A percentile compares a stretch with the other conserved stretches of the same genome.
Evolutionary conservation across 2,888 invertebrate genomes (phyloP).

Genomic region (Pteria penguin): DNA sequence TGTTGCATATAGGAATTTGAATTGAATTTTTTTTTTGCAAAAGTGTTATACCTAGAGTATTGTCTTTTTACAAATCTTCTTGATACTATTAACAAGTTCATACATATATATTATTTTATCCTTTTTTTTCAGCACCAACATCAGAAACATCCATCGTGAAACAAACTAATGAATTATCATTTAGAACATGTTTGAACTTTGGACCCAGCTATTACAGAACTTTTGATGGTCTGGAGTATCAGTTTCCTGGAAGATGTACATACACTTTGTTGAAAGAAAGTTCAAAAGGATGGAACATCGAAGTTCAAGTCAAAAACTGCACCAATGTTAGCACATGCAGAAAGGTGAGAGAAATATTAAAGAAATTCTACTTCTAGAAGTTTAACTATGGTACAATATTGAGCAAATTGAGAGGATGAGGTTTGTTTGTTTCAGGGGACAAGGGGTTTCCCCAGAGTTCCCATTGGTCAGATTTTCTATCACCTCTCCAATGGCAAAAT

Average conservation of each 20-base stretch:
- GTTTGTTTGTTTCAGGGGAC: no score
- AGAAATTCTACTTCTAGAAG: no score
- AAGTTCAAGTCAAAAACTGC: slow-evolving; percentile 45
- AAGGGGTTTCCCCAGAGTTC: no score
- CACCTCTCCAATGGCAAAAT: no score
- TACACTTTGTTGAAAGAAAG: slow-evolving; percentile 80
- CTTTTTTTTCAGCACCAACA: slow-evolving; percentile 2
- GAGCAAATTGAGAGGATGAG: no score
- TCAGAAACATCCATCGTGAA: slow-evolving; percentile 26
- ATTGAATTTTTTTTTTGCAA: no score
- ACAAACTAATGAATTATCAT: slow-evolving; percentile 44
- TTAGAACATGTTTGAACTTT: slow-evolving; percentile 62
- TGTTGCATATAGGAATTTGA: no score
- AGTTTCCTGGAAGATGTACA: slow-evolving; percentile 86
- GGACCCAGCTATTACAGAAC: slow-evolving; percentile 84
- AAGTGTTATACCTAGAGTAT: no score
- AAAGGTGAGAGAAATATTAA: no score
- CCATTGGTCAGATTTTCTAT: no score
- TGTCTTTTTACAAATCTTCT: not conserved
- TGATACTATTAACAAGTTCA: not conserved
- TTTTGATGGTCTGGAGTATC: slow-evolving; percentile 89
- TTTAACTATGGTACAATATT: no score
- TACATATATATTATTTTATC: not conserved
- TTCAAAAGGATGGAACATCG: slow-evolving; percentile 39
- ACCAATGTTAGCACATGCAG: slow-evolving; percentile 44